Percentiles rank a stretch among this genome's conserved stretches.
Conservation (phyloP, 2,797 vertebrate genomes). For the Rachycentron canadum region DNA sequence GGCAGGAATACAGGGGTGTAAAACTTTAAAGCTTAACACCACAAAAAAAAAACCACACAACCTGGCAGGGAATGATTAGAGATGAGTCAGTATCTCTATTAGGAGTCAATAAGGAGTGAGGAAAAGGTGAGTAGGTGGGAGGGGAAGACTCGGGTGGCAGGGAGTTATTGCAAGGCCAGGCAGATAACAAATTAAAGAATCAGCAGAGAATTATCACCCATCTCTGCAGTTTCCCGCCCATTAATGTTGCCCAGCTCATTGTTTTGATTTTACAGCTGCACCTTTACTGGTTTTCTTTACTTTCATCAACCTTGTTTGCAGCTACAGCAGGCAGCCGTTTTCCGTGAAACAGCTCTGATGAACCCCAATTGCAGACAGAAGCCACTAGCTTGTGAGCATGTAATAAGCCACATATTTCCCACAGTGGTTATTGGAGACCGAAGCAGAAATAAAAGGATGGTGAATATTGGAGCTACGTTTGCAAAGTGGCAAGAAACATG, state of each 20-base stretch:
- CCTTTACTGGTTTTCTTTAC: background rate
- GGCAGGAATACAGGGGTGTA: background rate
- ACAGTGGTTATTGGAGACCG: background rate
- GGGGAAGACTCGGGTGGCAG: too few relatives aligned
- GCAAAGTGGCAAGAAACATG: background rate
- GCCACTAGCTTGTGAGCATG: background rate
- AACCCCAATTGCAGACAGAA: background rate
- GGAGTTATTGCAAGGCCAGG: background rate
- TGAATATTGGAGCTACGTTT: background rate
- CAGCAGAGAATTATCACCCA: background rate
- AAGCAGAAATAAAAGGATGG: background rate
- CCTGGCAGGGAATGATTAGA: background rate
- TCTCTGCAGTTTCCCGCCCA: background rate
- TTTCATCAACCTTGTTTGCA: slow-evolving; percentile 2
- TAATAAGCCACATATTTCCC: background rate
- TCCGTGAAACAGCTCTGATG: background rate
- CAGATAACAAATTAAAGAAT: too few relatives aligned
- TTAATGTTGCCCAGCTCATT: background rate
- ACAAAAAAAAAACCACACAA: background rate
- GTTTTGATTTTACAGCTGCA: background rate
- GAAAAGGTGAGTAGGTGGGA: background rate
- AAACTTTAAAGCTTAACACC: background rate
- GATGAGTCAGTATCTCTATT: background rate
- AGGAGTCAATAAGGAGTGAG: background rate
- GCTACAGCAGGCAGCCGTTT: background rate